Evolutionary conservation across 2,888 invertebrate species (phyloP).

Genomic region (Drosophila leonis): DNA sequence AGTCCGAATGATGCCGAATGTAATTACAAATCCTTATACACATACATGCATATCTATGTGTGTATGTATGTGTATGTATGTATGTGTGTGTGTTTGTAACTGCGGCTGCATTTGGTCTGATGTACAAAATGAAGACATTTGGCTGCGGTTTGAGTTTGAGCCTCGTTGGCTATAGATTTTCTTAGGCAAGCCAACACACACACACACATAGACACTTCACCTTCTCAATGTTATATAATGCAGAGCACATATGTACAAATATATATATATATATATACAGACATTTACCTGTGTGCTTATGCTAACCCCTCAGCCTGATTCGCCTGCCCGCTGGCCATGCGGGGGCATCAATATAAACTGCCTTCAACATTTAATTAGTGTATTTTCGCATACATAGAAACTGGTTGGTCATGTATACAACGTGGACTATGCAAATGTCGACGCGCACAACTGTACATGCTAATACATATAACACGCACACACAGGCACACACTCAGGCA

Average conservation of each 20-base stretch:
- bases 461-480: slow-evolving; percentile 30
- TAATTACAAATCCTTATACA: slow-evolving; percentile 72
- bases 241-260: slow-evolving; percentile 49
- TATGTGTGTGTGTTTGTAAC: slow-evolving; percentile 19
- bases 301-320: slow-evolving; percentile 10
- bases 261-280: slow-evolving; percentile 19
- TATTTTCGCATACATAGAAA: slow-evolving; percentile 75
- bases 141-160: slow-evolving; percentile 69
- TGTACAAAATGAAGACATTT: slow-evolving; percentile 77
- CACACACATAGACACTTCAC: slow-evolving; percentile 10
- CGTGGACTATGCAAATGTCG: slow-evolving; percentile 71
- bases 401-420: slow-evolving; percentile 51
- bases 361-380: slow-evolving; percentile 84
- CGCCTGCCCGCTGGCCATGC: slow-evolving; percentile 68
- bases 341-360: slow-evolving; percentile 78
- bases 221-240: slow-evolving; percentile 42
- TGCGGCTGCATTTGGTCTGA: slow-evolving; percentile 72
- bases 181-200: slow-evolving; percentile 53
- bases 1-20: slow-evolving; percentile 73
- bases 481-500: slow-evolving; percentile 4
- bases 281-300: slow-evolving; percentile 35
- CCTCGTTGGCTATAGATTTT: slow-evolving; percentile 73
- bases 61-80: slow-evolving; percentile 17
- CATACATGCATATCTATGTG: slow-evolving; percentile 17
- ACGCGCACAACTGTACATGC: slow-evolving; percentile 76